Percentiles rank a stretch among this genome's conserved stretches.
Conservation (phyloP, 2,113 vertebrate genomes). For the Odocoileus virginianus region DNA sequence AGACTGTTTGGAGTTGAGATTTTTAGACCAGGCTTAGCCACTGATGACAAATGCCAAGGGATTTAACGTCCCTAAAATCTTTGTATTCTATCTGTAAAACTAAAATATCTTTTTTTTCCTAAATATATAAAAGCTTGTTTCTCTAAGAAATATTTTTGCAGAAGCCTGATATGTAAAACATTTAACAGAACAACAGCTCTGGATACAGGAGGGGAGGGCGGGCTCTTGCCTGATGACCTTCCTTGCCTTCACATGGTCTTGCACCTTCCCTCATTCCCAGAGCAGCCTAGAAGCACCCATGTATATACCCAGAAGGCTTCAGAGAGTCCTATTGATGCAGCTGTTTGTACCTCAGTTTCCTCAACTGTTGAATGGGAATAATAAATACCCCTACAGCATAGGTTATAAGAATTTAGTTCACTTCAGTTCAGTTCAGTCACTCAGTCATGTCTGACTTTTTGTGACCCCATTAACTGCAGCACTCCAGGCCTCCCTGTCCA, state of each 20-base stretch:
- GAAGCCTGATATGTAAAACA: neutral
- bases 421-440: too few relatives aligned
- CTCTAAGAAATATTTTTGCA: neutral
- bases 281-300: neutral
- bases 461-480: too few relatives aligned
- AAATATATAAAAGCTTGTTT: neutral
- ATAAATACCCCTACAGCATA: neutral
- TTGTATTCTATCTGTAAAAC: neutral
- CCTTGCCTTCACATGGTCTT: neutral
- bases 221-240: neutral
- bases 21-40: neutral
- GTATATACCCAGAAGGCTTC: fast-evolving
- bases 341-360: neutral
- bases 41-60: neutral
- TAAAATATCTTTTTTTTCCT: neutral
- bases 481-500: too few relatives aligned
- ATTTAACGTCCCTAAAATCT: neutral
- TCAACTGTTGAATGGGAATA: neutral
- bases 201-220: neutral
- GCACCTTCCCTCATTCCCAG: fast-evolving
- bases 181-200: neutral
- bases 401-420: neutral
- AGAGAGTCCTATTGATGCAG: neutral
- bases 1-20: neutral
- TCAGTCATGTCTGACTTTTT: too few relatives aligned